A percentile compares a stretch with the other conserved stretches of the same genome.
phyloP scores from a whole-genome alignment of 1,140 invertebrate species.

The Achroia grisella region DNA sequence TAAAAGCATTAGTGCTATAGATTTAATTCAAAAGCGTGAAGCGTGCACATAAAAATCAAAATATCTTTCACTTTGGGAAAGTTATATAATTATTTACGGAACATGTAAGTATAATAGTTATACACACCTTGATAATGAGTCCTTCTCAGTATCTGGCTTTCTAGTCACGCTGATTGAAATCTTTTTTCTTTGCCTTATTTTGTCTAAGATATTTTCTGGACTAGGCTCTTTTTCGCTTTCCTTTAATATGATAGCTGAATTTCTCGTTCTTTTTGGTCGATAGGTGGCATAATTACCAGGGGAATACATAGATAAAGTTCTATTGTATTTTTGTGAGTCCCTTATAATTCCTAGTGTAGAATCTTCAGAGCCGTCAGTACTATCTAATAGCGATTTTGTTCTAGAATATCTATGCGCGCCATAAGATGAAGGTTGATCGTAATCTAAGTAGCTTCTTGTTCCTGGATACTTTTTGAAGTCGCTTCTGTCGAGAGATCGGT shows the following conservation, averaged over 20 bases:
- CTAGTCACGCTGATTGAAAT: conserved; percentile 65
- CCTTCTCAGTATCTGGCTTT: conserved; percentile 56
- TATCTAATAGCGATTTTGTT: conserved; percentile 66
- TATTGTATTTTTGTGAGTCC: conserved; percentile 59
- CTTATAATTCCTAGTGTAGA: conserved; percentile 32
- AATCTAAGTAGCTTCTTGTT: conserved; percentile 54
- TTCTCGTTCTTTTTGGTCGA: conserved; percentile 62
- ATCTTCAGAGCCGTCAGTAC: conserved; percentile 41
- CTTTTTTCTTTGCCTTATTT: conserved; percentile 67
- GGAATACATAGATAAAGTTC: conserved; percentile 63
- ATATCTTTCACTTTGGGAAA: conserved; percentile 47
- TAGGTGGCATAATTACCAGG: conserved; percentile 69
- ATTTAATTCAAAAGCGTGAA: conserved; percentile 64
- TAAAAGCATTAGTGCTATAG: conserved; percentile 68
- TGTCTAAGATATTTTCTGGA: conserved; percentile 69
- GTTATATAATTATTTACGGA: conserved; percentile 69
- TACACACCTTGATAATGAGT: conserved; percentile 64
- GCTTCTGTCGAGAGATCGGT: conserved; percentile 64
- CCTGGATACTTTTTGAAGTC: conserved; percentile 60
- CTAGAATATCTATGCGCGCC: conserved; percentile 53
- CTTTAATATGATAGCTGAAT: conserved; percentile 68
- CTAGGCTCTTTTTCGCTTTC: conserved; percentile 65
- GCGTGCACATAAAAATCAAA: conserved; percentile 66
- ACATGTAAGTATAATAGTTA: conserved; percentile 41
- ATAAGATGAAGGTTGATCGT: conserved; percentile 55